These are phyloP conservation scores for Lepidotrigona ventralis DNA, from an alignment of 1,140 invertebrate species.

Conservation along the genomic window DNA sequence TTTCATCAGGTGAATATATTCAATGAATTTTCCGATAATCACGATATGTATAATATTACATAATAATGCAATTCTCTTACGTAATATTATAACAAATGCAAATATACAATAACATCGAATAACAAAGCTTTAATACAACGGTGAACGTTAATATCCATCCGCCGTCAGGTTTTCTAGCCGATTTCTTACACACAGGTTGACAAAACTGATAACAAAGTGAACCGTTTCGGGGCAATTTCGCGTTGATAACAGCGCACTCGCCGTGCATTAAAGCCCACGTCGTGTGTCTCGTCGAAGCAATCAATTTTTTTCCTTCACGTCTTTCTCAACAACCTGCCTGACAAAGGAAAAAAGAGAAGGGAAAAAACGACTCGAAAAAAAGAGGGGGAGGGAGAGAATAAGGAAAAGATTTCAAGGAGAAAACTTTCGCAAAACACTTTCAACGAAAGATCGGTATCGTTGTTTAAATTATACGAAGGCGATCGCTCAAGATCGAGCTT, in stretches of 20 bases:
- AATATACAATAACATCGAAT: too few species aligned
- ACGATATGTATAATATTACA: too few species aligned
- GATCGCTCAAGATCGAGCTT: not conserved
- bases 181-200: not conserved
- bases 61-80: too few species aligned
- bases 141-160: too few species aligned
- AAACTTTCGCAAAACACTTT: not conserved
- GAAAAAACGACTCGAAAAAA: not conserved
- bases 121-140: too few species aligned
- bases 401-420: not conserved
- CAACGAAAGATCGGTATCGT: not conserved
- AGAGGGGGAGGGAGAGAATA: too few species aligned
- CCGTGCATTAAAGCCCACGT: not conserved
- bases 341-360: not conserved
- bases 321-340: not conserved
- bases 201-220: not conserved
- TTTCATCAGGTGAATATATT: too few species aligned
- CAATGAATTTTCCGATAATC: too few species aligned
- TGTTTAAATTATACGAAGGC: not conserved
- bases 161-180: too few species aligned
- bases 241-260: not conserved
- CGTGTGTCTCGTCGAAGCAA: too few species aligned
- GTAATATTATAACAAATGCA: too few species aligned
- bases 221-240: not conserved
- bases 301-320: not conserved